Base-by-base conservation (phyloP, 2,113 vertebrate species). In the Pachypanchax playfairii region DNA sequence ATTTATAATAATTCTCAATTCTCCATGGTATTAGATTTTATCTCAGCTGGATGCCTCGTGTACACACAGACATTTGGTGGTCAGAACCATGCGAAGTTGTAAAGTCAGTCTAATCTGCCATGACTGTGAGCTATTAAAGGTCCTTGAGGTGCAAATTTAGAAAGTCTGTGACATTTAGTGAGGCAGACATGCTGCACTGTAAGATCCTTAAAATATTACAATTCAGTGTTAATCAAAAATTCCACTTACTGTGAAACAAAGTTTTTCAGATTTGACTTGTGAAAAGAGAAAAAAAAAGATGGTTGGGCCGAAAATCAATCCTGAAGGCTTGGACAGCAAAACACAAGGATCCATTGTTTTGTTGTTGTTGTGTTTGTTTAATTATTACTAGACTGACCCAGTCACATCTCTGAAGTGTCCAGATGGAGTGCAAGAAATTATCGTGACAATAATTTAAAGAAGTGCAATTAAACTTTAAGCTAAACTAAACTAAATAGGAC, bases 81-180 rank as follows among this genome's bases (percentile, higher is more conserved):
- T 63, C 53, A 54, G 31, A 56, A 42, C 7, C 8, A 0, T 42
- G 28, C 54, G 20, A 39, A 4, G 15, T 15, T 9, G 25, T 25
- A 42, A 44, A 42, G 38, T 17, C 38, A 60, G 44, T 39, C 55
- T 73, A 67, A 83, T 80, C 61, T 68, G 51, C 38, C 6, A 26
- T 57, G 64, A 68, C 48, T 43, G 43, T 66, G 64, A 42, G 53
- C 28, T 48, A 35, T 51, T 18, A 26, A 65, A 60, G 31, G 26
- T 64, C 38, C 48, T 69, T 18, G 20, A 70, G 44, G 49, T 54
- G 8, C 14, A 42, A 69, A 79, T 38, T 51, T 22, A 65, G 43
- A 59, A 48, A 55, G 67, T 59, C 36, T 11, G n/a, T 82, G 61
- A 83, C 71, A 78, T 80, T 76, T 68, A 71, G 21, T 10, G 1